Percentiles rank a stretch among this genome's conserved stretches.
phyloP scores from a whole-genome alignment of 2,113 vertebrate genomes.

The Copsychus sechellarum region DNA sequence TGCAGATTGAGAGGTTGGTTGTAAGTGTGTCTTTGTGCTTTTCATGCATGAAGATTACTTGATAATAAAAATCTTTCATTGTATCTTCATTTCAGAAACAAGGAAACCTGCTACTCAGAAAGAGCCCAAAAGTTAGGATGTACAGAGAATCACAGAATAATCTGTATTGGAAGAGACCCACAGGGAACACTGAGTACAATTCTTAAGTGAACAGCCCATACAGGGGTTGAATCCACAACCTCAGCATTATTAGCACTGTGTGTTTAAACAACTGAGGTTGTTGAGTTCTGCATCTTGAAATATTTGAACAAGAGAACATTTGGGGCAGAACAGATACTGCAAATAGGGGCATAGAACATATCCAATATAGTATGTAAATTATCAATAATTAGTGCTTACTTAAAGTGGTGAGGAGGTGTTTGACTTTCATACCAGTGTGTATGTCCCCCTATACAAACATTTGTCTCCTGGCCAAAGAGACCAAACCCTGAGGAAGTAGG shows the following conservation, averaged over 20 bases:
- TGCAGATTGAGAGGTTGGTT: neutral
- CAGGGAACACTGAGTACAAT: neutral
- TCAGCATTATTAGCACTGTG: neutral
- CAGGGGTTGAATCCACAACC: neutral
- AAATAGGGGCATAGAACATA: neutral
- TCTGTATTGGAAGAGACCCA: neutral
- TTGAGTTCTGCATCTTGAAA: neutral
- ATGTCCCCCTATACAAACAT: neutral
- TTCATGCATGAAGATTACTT: neutral
- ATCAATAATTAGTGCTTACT: neutral
- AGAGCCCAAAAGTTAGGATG: neutral
- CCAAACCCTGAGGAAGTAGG: neutral
- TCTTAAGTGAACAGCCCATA: neutral
- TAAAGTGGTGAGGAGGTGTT: accelerated
- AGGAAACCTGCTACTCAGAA: neutral
- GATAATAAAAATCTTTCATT: neutral
- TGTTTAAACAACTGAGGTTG: neutral
- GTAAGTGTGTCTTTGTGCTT: neutral
- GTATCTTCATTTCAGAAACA: neutral
- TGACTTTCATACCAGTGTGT: neutral
- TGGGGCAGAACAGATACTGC: neutral
- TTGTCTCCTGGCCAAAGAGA: neutral
- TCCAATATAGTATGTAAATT: neutral
- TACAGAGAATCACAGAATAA: neutral
- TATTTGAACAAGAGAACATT: neutral